Evolutionary conservation across 2,888 invertebrate species (phyloP).

Genomic region (Andrena praecox): DNA sequence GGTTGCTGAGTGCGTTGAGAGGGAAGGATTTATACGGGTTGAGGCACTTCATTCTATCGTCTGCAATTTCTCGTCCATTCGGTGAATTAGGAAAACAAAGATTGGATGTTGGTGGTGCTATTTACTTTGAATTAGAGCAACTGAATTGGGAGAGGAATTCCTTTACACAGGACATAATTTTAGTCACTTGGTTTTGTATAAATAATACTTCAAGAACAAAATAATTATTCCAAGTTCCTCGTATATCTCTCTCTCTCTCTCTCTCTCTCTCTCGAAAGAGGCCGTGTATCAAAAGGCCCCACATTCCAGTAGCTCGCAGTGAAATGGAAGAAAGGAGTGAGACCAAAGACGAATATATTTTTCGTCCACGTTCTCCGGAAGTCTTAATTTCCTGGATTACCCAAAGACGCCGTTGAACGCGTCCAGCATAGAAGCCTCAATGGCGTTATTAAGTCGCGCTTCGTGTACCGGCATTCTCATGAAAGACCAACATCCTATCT

Average conservation of each 20-base stretch:
- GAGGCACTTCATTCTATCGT: not conserved
- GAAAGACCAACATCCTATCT: constrained; percentile 81
- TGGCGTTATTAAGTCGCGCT: constrained; percentile 81
- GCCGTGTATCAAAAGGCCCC: not conserved
- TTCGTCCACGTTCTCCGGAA: constrained; percentile 31
- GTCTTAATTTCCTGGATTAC: constrained; percentile 38
- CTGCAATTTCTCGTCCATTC: not conserved
- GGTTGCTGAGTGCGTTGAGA: constrained; percentile 3
- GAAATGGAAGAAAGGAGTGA: not conserved
- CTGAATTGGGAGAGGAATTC: too few species aligned
- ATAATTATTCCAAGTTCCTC: too few species aligned
- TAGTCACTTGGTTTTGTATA: too few species aligned
- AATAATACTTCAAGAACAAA: too few species aligned
- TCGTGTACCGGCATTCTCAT: constrained; percentile 74
- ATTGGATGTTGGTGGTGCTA: not conserved
- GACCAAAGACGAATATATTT: not conserved
- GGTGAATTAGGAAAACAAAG: not conserved
- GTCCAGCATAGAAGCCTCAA: constrained; percentile 65
- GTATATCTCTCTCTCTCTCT: too few species aligned
- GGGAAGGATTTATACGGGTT: constrained; percentile 27
- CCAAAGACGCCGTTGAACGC: constrained; percentile 33
- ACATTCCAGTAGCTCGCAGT: not conserved
- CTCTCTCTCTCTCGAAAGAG: not conserved
- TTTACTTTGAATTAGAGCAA: too few species aligned
- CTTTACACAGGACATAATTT: too few species aligned